phyloP scores from a whole-genome alignment of 2,113 vertebrate genomes.

The Gobiocypris rarus region DNA sequence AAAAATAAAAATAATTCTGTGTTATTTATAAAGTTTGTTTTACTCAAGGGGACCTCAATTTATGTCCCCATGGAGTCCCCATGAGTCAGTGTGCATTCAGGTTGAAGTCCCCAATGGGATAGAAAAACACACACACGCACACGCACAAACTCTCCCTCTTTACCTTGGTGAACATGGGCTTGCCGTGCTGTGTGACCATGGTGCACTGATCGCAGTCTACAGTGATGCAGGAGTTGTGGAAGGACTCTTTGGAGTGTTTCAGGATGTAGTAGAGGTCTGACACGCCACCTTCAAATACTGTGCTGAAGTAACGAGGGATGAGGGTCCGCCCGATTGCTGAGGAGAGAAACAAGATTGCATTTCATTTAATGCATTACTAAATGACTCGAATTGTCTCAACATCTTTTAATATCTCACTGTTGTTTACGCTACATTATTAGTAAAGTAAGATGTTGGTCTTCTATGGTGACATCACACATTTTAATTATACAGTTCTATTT shows the following conservation, averaged over 20 bases:
- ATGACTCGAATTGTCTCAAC: neutral
- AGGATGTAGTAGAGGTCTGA: slow-evolving; percentile 98
- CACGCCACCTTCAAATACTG: slow-evolving; percentile 98
- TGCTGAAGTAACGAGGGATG: slow-evolving; percentile 99
- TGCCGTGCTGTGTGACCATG: slow-evolving; percentile 98
- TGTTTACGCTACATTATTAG: neutral
- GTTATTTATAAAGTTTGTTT: too few species aligned
- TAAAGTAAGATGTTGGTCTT: neutral
- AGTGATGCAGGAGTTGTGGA: slow-evolving; percentile 98
- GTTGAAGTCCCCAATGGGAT: too few species aligned
- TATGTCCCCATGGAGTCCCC: too few species aligned
- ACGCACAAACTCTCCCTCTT: neutral
- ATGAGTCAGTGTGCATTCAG: too few species aligned
- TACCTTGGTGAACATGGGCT: slow-evolving; percentile 99
- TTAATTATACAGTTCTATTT: too few species aligned
- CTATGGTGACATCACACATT: too few species aligned
- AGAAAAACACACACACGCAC: slow-evolving; percentile 4
- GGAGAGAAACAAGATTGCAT: neutral
- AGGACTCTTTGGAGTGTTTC: slow-evolving; percentile 98
- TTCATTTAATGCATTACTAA: neutral
- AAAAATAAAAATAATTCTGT: too few species aligned
- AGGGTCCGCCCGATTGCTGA: slow-evolving; percentile 97
- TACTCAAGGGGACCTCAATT: too few species aligned
- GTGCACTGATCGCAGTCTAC: slow-evolving; percentile 98
- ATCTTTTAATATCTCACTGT: neutral